A percentile compares a stretch with the other conserved stretches of the same genome.
Conservation (phyloP, 2,888 invertebrate genomes). For the Callyntrura guangdongensis region DNA sequence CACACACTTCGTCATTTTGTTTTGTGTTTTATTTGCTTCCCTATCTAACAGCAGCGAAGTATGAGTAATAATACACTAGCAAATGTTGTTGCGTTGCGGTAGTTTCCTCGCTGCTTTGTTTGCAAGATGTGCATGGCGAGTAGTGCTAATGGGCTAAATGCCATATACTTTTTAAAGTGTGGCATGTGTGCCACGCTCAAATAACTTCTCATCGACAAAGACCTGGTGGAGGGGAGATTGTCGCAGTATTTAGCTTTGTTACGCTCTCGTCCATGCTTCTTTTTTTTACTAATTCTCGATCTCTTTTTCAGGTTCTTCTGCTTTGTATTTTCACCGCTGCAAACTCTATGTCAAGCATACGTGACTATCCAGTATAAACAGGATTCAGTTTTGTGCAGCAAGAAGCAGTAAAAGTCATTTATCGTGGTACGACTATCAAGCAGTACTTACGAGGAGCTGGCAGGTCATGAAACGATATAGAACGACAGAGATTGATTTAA, state of each 20-base stretch:
- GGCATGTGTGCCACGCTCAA: not conserved
- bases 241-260: conserved; percentile 24
- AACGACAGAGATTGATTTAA: too few species aligned
- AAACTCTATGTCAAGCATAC: not conserved
- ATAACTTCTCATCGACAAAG: not conserved
- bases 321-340: not conserved
- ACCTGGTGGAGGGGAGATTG: not conserved
- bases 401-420: too few species aligned
- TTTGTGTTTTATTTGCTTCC: not conserved
- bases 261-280: conserved; percentile 10
- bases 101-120: conserved; percentile 14
- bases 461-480: too few species aligned
- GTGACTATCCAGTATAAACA: too few species aligned
- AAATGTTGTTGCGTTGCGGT: not conserved
- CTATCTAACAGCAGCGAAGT: not conserved
- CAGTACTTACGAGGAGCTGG: too few species aligned
- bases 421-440: too few species aligned
- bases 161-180: not conserved
- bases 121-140: not conserved
- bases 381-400: too few species aligned
- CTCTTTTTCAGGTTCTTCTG: not conserved
- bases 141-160: not conserved
- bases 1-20: too few species aligned
- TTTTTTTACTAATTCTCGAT: not conserved
- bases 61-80: not conserved